Evolutionary conservation across 2,113 vertebrate genomes (phyloP).

Genomic region (Clarias macrocephalus): DNA sequence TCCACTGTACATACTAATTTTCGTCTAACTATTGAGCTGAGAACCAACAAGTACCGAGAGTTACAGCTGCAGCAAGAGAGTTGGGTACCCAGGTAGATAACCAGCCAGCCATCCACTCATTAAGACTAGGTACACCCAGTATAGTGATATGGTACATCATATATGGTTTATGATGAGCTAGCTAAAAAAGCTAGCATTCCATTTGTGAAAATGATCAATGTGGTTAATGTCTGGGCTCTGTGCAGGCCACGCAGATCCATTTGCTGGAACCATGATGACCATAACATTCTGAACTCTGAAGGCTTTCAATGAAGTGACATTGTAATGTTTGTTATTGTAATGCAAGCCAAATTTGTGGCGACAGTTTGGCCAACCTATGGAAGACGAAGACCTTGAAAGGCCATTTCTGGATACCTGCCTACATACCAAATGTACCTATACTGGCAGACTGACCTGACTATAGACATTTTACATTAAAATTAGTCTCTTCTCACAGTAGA

Average conservation of each 20-base stretch:
- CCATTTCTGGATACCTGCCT: background rate
- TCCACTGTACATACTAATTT: no score
- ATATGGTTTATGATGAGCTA: no score
- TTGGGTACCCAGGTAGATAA: background rate
- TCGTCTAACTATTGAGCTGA: background rate
- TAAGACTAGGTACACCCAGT: background rate
- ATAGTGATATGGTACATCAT: no score
- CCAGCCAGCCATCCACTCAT: background rate
- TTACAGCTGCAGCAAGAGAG: background rate
- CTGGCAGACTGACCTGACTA: background rate
- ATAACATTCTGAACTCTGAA: no score
- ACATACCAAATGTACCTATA: background rate
- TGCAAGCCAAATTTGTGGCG: background rate
- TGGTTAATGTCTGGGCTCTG: background rate
- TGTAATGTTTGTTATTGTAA: no score
- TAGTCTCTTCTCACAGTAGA: no score
- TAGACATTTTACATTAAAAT: background rate
- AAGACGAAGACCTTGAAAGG: background rate
- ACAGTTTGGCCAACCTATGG: background rate
- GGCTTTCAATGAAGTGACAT: no score
- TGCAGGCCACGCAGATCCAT: no score
- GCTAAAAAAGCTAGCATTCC: background rate
- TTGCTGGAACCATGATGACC: no score
- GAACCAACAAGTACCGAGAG: no score
- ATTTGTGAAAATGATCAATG: background rate